Conservation (phyloP, 2,797 vertebrate species). For the Lindbergichthys nudifrons region DNA sequence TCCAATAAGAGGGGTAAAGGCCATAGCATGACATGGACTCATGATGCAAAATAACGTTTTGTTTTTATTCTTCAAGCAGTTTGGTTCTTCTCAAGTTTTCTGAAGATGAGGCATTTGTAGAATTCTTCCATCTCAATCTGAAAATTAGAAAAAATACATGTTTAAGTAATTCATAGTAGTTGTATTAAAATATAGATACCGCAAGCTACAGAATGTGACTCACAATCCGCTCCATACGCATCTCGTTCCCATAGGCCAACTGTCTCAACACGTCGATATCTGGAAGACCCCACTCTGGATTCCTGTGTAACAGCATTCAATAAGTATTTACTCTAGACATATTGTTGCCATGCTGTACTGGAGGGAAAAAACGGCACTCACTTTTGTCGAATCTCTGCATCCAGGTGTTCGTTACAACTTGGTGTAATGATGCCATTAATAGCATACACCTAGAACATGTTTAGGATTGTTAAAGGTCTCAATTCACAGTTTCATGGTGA, state of each 20-base stretch:
- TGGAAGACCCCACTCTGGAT: conserved; percentile 84
- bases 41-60: not conserved
- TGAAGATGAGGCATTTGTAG: conserved; percentile 84
- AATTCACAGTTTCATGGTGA: not conserved
- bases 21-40: not conserved
- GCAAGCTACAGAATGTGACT: conserved; percentile 23
- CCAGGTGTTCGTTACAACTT: conserved; percentile 77
- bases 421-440: conserved; percentile 83
- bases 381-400: conserved; percentile 74
- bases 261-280: conserved; percentile 85
- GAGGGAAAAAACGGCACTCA: conserved; percentile 39
- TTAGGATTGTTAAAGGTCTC: not conserved
- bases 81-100: conserved; percentile 69
- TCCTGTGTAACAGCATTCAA: conserved; percentile 62
- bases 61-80: not conserved
- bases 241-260: conserved; percentile 71
- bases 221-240: conserved; percentile 83
- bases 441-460: conserved; percentile 75
- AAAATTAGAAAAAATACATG: conserved; percentile 30
- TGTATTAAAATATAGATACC: not conserved
- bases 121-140: conserved; percentile 84
- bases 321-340: not conserved
- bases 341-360: not conserved
- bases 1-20: not conserved
- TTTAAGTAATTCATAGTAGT: not conserved